Evolutionary conservation across 37 sponge, comb jelly and placozoan species (phyloP), one percentile per base, ranked within the genome.

Genomic region (Aphrocallistes beatrix): DNA sequence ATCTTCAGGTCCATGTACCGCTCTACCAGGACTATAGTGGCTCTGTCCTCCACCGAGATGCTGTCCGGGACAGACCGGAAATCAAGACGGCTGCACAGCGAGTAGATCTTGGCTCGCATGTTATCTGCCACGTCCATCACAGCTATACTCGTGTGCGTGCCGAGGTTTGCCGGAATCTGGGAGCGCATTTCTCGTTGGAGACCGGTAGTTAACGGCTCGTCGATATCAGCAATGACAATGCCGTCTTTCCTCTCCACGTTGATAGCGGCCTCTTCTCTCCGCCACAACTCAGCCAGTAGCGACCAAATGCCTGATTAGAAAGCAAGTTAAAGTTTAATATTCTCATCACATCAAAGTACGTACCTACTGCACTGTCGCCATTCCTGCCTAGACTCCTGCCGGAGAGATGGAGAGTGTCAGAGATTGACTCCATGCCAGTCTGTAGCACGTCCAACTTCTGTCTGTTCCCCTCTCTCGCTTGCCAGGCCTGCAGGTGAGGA

Each of bases 61-160:
- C 85, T 90, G 17, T 90, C 91, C 21, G 51, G 51, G 0, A 82
- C 48, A 82, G 82, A 90, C 75, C 90, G 90, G 84, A 92, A 94
- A 0, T 92, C 94, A 89, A 98, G 87, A 82, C 91, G 92, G 84
- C 86, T 90, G 81, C 91, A 92, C 82, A 98, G 85, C 47, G 93
- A 88, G 81, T 92, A 98, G 6, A 98, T 92, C 88, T 95, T 98
- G 34, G 96, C 99, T 86, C 99, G 86, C 90, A 98, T 90, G 88
- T 98, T 98, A 39, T 92, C 96, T 34, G 89, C 89, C 10, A 98
- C 89, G 50, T 98, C 99, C 42, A 83, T 87, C 37, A 98, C 88
- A 39, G 93, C 89, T 13, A 60, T 8, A 13, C 75, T 60, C 10
- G 75, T 21, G 6, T 60, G 75, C n/a, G 25, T 6, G 3, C 28